Evolutionary conservation across 1,140 invertebrate genomes (phyloP).

Genomic region (Halesus radiatus): DNA sequence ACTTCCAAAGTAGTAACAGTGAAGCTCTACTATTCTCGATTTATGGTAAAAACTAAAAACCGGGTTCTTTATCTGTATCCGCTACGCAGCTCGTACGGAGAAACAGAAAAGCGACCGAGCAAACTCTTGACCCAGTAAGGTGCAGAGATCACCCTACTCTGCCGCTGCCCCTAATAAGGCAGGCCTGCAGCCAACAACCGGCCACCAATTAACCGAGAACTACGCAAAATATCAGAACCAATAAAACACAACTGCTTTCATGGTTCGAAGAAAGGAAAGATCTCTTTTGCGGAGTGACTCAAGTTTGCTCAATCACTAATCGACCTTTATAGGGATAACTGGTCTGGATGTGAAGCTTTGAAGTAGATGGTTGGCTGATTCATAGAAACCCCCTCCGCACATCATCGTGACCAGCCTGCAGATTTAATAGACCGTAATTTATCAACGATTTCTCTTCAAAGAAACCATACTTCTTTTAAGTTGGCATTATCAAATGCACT

Average conservation of each 20-base stretch:
- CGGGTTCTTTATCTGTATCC: conserved; percentile 16
- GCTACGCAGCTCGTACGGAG: background rate
- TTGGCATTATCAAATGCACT: no score
- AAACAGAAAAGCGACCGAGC: conserved; percentile 25
- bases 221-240: background rate
- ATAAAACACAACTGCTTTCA: background rate
- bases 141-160: conserved; percentile 1
- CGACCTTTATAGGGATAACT: conserved; percentile 1
- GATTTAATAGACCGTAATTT: background rate
- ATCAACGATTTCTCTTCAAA: background rate
- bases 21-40: background rate
- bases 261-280: background rate
- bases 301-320: background rate
- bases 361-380: background rate
- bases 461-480: no score
- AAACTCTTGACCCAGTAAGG: conserved; percentile 32
- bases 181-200: background rate
- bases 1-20: background rate
- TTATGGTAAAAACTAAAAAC: conserved; percentile 35
- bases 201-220: background rate
- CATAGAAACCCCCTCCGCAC: background rate
- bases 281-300: background rate
- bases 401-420: background rate
- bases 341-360: background rate
- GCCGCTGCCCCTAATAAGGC: conserved; percentile 12